Conservation (phyloP, 2,797 vertebrate genomes). For the Halcyon leucocephala region DNA sequence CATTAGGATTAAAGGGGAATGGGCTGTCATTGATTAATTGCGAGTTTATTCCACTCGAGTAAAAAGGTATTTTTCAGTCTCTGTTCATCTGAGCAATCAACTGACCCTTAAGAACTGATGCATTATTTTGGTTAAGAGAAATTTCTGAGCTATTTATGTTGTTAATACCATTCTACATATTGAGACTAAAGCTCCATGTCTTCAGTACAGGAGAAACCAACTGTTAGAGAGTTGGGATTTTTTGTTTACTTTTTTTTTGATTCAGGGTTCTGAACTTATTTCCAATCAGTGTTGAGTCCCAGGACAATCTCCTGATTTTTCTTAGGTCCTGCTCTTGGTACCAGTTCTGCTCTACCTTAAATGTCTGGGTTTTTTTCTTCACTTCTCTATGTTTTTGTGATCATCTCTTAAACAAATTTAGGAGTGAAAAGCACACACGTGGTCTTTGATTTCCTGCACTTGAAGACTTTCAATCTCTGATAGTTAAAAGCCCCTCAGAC, state of each 20-base stretch:
- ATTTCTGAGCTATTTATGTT: not conserved
- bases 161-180: not conserved
- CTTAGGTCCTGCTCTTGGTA: not conserved
- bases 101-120: not conserved
- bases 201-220: not conserved
- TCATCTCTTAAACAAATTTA: not conserved
- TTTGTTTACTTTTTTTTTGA: not conserved
- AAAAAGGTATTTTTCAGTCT: not conserved
- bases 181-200: not conserved
- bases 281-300: not conserved
- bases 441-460: not conserved
- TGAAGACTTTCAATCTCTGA: not conserved
- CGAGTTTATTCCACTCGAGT: not conserved
- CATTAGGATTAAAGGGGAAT: constrained; percentile 14
- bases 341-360: not conserved
- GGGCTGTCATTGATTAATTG: constrained; percentile 10
- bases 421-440: not conserved
- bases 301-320: not conserved
- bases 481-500: rapidly evolving
- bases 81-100: not conserved
- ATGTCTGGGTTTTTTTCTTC: not conserved
- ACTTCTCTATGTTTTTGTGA: not conserved
- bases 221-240: rapidly evolving
- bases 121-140: not conserved
- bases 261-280: not conserved